Percentiles rank a stretch among this genome's conserved stretches.
phyloP scores from a whole-genome alignment of 2,888 invertebrate genomes.

The Drosophila monieri region DNA sequence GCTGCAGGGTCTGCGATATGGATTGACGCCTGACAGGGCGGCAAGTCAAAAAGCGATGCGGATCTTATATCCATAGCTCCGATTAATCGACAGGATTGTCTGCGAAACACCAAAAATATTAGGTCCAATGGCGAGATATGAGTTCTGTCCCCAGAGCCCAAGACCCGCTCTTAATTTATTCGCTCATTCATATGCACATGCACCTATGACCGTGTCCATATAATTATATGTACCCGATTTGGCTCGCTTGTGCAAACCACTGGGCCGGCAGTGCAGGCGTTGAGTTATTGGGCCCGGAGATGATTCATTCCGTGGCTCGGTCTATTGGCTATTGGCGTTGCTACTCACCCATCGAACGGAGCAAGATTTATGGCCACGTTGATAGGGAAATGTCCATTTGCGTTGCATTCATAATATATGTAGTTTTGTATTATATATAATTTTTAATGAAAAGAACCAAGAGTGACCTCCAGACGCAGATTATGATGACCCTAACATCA shows the following conservation, averaged over 20 bases:
- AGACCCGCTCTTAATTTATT: slow-evolving; percentile 29
- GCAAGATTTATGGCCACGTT: slow-evolving; percentile 68
- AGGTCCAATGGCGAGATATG: background rate
- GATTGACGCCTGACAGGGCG: slow-evolving; percentile 72
- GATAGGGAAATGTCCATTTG: slow-evolving; percentile 71
- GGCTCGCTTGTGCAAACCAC: slow-evolving; percentile 59
- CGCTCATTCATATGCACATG: slow-evolving; percentile 34
- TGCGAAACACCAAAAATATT: background rate
- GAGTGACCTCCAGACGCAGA: too few relatives aligned
- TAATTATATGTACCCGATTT: slow-evolving; percentile 74
- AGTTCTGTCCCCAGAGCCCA: background rate
- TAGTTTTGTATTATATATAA: too few relatives aligned
- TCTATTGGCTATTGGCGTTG: background rate
- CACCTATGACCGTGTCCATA: slow-evolving; percentile 47
- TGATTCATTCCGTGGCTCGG: slow-evolving; percentile 17
- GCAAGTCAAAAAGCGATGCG: slow-evolving; percentile 36
- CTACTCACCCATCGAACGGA: slow-evolving; percentile 31
- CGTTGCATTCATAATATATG: background rate
- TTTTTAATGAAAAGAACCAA: too few relatives aligned
- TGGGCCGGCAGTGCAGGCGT: slow-evolving; percentile 60
- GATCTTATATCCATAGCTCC: slow-evolving; percentile 11
- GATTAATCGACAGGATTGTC: background rate
- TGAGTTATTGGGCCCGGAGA: slow-evolving; percentile 59
- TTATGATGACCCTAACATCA: too few relatives aligned
- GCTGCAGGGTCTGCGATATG: slow-evolving; percentile 29